Base-by-base conservation (phyloP, 2,797 vertebrate species). In the Cyclopterus lumpus region DNA sequence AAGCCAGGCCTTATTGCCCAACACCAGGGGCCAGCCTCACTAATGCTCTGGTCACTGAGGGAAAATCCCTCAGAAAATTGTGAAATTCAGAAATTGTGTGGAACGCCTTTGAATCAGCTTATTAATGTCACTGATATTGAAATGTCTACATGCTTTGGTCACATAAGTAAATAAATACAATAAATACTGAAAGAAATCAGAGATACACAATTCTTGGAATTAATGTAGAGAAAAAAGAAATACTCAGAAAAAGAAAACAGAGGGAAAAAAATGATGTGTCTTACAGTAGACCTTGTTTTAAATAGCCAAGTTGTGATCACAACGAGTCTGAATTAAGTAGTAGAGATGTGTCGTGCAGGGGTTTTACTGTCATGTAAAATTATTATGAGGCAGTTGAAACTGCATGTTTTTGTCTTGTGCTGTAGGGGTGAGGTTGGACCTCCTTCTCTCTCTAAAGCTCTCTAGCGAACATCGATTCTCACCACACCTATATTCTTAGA, bases 401-500 rank as follows among this genome's bases (percentile, higher is more conserved):
- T 10, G 7, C 15, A 26, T 40, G 11, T 55, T 55, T 55, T 55
- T 30, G 15, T 15, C 38, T 2, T 32, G 20, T 40, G 12, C 16
- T 61, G 38, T 30, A 48, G 28, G 57, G 49, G 32, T 9, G 8
- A 51, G 32, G 30, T 32, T n/a, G 18, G 18, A 51, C 30, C 1
- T 14, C n/a, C 9, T n/a, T 71, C 32, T 53, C 32, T 46, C 51
- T 67, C 34, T n/a, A 53, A 30, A 53, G n/a, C 28, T 78, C 16
- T 38, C 51, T 34, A 26, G 44, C 68, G 76, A 66, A 74, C 62
- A 55, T 83, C 67, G 69, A 20, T 55, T 76, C 30, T 73, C 67
- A 58, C 24, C 38, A 49, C 72, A 57, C 22, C 63, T 53, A 65
- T 65, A 61, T 38, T 80, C 83, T 75, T 55, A 73, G 55, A 73